Base-by-base conservation (phyloP, 2,113 vertebrate genomes). In the Peromyscus maniculatus region DNA sequence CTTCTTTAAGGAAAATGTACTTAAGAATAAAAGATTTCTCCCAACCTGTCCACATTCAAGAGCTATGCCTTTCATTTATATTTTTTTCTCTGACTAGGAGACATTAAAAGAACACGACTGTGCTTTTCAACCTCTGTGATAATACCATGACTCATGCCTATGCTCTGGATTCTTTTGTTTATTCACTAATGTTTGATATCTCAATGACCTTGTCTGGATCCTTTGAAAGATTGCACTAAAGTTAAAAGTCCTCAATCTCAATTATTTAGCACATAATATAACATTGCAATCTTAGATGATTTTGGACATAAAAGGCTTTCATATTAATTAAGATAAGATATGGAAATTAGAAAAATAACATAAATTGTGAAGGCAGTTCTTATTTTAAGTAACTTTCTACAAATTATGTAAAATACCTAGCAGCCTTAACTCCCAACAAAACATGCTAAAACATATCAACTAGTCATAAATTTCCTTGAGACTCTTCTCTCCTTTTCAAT, bases 1-100 rank as follows among this genome's bases (percentile, higher is more conserved):
- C 15, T 66, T 96, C 67, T 83, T 95, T 82, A 93, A 96, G 95
- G 80, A 95, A 78, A 89, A 92, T 57, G 21, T 64, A 52, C 26
- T 28, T 89, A 83, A 96, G 82, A 96, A 96, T 77, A 93, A 96
- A 94, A 82, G 7, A 72, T 69, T 59, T 77, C 87, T 0, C 16
- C 26, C 5, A 89, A 82, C 31, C 12, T 22, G 71, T 33, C 64
- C n/a, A 95, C 36, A 87, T 83, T 79, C 64, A 90, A 69, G 74
- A 82, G 43, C 22, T 67, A 22, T 69, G 71, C 5, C 83, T 75
- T 11, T 86, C 6, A 52, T 49, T 89, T 78, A 52, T 78, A 43
- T 43, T 21, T 74, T 43, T 10, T 36, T 69, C 26, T 89, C 5
- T 55, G 19, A 84, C 87, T 26, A 66, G 11, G 6, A 0, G 11